Percentiles rank a stretch among this genome's conserved stretches.
Conservation (phyloP, 2,797 vertebrate species). For the Acrossocheilus wenchowensis region DNA sequence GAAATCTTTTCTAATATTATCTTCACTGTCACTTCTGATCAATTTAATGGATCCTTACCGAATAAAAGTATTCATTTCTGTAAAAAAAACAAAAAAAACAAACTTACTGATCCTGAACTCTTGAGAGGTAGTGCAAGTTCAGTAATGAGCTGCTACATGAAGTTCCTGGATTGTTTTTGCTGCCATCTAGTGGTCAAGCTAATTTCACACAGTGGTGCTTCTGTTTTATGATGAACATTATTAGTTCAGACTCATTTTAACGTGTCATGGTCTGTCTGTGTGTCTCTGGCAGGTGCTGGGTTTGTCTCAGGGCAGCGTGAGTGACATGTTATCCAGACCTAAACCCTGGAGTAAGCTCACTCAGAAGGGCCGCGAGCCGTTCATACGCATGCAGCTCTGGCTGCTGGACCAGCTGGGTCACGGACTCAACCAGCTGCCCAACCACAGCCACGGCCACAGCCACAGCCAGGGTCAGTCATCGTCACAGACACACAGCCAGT, state of each 20-base stretch:
- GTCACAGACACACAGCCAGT: neutral
- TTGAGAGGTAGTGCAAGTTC: neutral
- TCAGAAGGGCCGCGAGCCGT: constrained; percentile 97
- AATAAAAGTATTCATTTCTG: neutral
- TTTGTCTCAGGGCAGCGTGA: constrained; percentile 97
- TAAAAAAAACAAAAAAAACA: neutral
- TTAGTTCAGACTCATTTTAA: neutral
- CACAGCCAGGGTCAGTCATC: constrained; percentile 73
- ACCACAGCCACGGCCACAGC: constrained; percentile 70
- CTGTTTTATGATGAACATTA: neutral
- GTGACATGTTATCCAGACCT: constrained; percentile 97
- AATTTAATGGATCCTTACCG: neutral
- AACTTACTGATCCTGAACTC: neutral
- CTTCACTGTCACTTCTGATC: neutral
- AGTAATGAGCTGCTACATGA: neutral
- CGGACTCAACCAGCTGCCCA: constrained; percentile 79
- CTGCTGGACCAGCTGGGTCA: constrained; percentile 93
- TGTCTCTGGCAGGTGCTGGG: constrained; percentile 87
- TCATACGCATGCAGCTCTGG: constrained; percentile 99
- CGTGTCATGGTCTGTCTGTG: neutral
- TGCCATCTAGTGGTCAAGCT: constrained; percentile 70
- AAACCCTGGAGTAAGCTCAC: constrained; percentile 99
- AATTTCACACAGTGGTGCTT: neutral
- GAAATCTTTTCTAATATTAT: neutral
- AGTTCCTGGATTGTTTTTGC: constrained; percentile 46